phyloP scores from a whole-genome alignment of 2,888 invertebrate genomes.

The Eretmocerus hayati region DNA sequence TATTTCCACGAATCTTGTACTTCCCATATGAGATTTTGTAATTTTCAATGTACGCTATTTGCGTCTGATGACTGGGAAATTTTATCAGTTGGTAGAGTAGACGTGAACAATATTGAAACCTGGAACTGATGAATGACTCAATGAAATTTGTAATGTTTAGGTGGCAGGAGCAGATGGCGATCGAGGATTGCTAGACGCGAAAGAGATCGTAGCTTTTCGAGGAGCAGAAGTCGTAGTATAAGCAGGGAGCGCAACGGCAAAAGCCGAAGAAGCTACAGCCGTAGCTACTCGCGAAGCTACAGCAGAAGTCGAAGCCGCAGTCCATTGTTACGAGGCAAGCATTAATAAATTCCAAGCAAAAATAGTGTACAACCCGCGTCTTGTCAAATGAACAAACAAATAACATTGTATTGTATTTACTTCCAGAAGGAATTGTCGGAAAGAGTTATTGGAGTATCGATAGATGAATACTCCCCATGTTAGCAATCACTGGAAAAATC shows the following conservation, averaged over 20 bases:
- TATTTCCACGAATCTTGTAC: too few relatives aligned
- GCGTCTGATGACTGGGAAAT: too few relatives aligned
- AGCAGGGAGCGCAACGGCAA: slow-evolving; percentile 41
- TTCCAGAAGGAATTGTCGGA: slow-evolving; percentile 41
- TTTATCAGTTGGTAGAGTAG: too few relatives aligned
- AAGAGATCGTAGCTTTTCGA: slow-evolving; percentile 42
- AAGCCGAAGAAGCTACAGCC: slow-evolving; percentile 40
- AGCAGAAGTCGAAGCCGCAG: slow-evolving; percentile 44
- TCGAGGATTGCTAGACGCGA: slow-evolving; percentile 37
- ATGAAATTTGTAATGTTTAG: slow-evolving; percentile 20
- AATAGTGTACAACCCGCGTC: slow-evolving; percentile 9
- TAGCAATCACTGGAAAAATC: slow-evolving; percentile 3
- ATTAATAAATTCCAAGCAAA: slow-evolving; percentile 14
- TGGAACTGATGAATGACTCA: not conserved
- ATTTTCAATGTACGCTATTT: too few relatives aligned
- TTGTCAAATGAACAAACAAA: slow-evolving; percentile 11
- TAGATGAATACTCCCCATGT: slow-evolving; percentile 34
- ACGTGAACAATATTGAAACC: too few relatives aligned
- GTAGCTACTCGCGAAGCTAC: slow-evolving; percentile 42
- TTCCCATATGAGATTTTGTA: too few relatives aligned
- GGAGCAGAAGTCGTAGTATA: slow-evolving; percentile 41
- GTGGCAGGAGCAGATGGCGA: slow-evolving; percentile 44
- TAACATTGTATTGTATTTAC: slow-evolving; percentile 20
- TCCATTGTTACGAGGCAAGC: slow-evolving; percentile 27
- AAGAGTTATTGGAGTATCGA: slow-evolving; percentile 45